phyloP scores from a whole-genome alignment of 2,888 invertebrate species.

The Rhingia rostrata region DNA sequence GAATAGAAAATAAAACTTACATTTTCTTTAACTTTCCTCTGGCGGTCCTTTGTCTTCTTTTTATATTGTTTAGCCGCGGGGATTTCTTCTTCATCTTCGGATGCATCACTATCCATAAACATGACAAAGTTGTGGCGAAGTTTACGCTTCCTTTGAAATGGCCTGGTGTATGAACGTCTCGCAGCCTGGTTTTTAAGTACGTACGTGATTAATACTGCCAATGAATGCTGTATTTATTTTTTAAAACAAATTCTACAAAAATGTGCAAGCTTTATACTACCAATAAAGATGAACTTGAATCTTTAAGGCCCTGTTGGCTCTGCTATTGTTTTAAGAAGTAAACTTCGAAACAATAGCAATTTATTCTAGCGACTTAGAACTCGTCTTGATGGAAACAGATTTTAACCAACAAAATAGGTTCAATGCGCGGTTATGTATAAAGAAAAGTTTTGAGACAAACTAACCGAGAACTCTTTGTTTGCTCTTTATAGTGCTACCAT shows the following conservation, averaged over 20 bases:
- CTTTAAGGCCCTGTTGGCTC: slow-evolving; percentile 78
- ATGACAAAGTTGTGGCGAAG: slow-evolving; percentile 76
- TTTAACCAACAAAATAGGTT: slow-evolving; percentile 5
- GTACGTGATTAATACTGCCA: neutral
- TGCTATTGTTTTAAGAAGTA: slow-evolving; percentile 30
- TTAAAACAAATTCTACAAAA: neutral
- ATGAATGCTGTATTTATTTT: too few relatives aligned
- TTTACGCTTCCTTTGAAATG: slow-evolving; percentile 78
- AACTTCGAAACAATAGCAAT: slow-evolving; percentile 1
- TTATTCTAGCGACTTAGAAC: slow-evolving; percentile 39
- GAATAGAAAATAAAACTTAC: slow-evolving; percentile 6
- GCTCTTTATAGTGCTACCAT: too few relatives aligned
- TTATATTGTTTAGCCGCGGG: slow-evolving; percentile 64
- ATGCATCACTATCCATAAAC: slow-evolving; percentile 78
- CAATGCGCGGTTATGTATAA: slow-evolving; percentile 2
- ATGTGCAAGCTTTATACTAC: slow-evolving; percentile 77
- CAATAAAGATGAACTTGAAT: slow-evolving; percentile 76
- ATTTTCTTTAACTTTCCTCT: slow-evolving; percentile 18
- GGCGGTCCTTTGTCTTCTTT: slow-evolving; percentile 67
- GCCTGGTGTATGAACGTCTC: slow-evolving; percentile 79
- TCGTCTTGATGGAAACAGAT: neutral
- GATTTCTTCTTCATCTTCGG: slow-evolving; percentile 75
- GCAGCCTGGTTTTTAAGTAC: slow-evolving; percentile 75
- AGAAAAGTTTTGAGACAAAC: too few relatives aligned
- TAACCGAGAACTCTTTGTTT: too few relatives aligned